phyloP scores from a whole-genome alignment of 2,113 vertebrate species.

The Cairina moschata region DNA sequence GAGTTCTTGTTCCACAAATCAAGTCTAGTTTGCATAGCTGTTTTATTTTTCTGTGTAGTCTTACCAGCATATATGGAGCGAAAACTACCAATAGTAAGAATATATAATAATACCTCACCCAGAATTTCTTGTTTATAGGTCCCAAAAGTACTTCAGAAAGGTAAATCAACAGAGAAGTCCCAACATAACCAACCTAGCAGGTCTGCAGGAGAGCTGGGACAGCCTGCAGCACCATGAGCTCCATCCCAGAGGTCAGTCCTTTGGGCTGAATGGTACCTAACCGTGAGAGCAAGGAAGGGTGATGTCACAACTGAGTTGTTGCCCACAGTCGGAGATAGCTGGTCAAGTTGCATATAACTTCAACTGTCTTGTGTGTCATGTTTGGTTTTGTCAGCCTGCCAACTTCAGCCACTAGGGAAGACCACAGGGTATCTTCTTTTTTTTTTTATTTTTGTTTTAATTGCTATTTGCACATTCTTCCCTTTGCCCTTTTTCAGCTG shows the following conservation, averaged over 20 bases:
- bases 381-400: neutral
- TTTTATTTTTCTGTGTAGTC: neutral
- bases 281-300: neutral
- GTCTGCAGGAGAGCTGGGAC: neutral
- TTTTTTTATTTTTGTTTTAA: constrained; percentile 1
- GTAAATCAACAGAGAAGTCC: neutral
- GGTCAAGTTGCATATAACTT: neutral
- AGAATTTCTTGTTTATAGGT: neutral
- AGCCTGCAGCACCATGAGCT: neutral
- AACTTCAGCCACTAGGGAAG: neutral
- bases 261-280: neutral
- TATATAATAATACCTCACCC: neutral
- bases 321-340: neutral
- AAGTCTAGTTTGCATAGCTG: neutral
- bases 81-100: neutral
- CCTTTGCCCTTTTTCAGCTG: constrained; percentile 33
- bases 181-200: neutral
- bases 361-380: neutral
- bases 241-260: neutral
- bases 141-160: neutral
- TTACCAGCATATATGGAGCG: neutral
- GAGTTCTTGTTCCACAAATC: neutral
- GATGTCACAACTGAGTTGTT: neutral
- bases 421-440: neutral
- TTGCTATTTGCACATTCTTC: neutral